Conservation (phyloP, 2,113 vertebrate species). For the Prionailurus viverrinus region DNA sequence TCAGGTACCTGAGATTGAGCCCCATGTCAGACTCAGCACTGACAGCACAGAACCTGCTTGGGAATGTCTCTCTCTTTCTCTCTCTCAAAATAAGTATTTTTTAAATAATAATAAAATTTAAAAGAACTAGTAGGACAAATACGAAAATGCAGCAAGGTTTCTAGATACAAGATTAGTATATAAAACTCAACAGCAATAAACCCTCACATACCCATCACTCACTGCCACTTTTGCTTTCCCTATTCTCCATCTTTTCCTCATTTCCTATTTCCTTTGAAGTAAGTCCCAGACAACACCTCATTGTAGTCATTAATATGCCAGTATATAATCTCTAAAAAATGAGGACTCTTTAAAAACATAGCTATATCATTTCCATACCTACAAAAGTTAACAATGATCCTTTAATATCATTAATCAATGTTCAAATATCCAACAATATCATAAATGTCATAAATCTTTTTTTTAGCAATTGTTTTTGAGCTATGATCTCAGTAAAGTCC, state of each 20-base stretch:
- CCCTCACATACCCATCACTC: not conserved
- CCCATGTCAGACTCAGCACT: no score
- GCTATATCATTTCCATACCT: not conserved
- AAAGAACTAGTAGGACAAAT: not conserved
- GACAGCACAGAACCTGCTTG: no score
- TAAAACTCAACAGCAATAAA: not conserved
- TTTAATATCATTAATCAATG: not conserved
- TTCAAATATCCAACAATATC: not conserved
- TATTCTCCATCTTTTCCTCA: not conserved
- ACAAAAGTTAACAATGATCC: not conserved
- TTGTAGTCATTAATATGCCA: not conserved
- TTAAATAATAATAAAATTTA: not conserved
- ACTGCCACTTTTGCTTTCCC: not conserved
- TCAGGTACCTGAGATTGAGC: no score
- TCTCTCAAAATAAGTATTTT: no score
- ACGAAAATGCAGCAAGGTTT: not conserved
- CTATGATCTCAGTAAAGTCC: not conserved
- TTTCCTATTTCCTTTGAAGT: not conserved
- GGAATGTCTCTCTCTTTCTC: no score
- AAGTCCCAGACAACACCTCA: not conserved
- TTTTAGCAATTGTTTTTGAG: not conserved
- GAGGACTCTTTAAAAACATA: not conserved
- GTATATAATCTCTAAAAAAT: not conserved
- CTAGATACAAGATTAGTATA: not conserved
- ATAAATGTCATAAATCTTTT: not conserved